Evolutionary conservation across 2,797 vertebrate genomes (phyloP).

Genomic region (Falco novaeseelandiae): DNA sequence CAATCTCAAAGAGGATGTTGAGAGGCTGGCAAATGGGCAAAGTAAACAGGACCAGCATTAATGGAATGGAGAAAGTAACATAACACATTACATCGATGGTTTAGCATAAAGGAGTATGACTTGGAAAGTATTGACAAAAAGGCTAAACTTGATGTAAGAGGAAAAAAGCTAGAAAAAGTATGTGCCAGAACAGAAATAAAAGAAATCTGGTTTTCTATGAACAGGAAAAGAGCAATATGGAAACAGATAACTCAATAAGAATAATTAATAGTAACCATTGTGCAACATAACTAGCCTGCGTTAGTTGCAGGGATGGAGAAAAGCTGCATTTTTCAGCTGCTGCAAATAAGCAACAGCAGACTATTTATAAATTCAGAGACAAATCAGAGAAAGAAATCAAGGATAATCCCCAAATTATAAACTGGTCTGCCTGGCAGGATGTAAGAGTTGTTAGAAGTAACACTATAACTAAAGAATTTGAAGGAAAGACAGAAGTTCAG

Average conservation of each 20-base stretch:
- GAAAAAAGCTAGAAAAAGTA: not conserved
- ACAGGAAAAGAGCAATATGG: not conserved
- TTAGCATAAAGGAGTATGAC: not conserved
- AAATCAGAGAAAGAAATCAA: not conserved
- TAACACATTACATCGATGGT: not conserved
- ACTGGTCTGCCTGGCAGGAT: not conserved
- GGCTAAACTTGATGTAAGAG: not conserved
- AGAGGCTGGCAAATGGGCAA: not conserved
- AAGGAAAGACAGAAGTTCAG: not conserved
- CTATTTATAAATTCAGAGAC: not conserved
- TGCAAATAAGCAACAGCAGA: not conserved
- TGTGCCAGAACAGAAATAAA: not conserved
- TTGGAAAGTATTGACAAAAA: not conserved
- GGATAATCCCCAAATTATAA: not conserved
- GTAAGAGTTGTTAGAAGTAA: not conserved
- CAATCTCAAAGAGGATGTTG: not conserved
- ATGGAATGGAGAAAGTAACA: not conserved
- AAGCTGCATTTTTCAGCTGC: not conserved
- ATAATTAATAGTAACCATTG: not conserved
- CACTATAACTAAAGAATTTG: not conserved
- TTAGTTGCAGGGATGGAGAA: not conserved
- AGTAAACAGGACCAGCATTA: not conserved
- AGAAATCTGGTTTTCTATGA: not conserved
- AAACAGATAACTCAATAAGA: not conserved
- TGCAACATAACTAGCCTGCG: not conserved